Percentiles rank a stretch among this genome's conserved stretches.
Conservation (phyloP, 2,888 invertebrate genomes). For the Sturmia bella region DNA sequence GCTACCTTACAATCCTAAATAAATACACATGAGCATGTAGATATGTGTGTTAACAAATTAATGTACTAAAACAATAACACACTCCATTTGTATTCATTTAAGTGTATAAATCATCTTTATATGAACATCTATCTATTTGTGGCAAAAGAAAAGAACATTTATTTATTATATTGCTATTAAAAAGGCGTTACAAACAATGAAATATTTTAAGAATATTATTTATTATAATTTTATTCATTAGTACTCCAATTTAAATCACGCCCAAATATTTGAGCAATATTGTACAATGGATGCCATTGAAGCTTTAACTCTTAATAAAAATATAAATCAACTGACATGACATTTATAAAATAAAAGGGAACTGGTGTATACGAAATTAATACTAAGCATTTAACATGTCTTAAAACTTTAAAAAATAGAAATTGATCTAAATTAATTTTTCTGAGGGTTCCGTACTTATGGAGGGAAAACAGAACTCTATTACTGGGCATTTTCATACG, state of each 20-base stretch:
- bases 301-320: no score
- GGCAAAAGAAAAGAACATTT: background rate
- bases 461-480: no score
- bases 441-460: no score
- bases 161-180: background rate
- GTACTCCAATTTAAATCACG: background rate
- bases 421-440: no score
- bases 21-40: background rate
- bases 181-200: background rate
- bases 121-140: background rate
- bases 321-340: no score
- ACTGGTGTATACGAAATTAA: no score
- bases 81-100: constrained; percentile 9
- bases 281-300: background rate
- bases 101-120: constrained; percentile 14
- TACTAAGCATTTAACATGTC: no score
- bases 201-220: background rate
- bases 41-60: background rate
- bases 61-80: background rate
- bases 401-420: no score
- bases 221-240: background rate
- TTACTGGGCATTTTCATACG: no score
- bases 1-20: no score
- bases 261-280: background rate
- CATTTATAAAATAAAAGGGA: no score